A percentile compares a stretch with the other conserved stretches of the same genome.
These are phyloP conservation scores for Sesamia nonagrioides DNA, from an alignment of 1,140 invertebrate species.

Conservation along the genomic window DNA sequence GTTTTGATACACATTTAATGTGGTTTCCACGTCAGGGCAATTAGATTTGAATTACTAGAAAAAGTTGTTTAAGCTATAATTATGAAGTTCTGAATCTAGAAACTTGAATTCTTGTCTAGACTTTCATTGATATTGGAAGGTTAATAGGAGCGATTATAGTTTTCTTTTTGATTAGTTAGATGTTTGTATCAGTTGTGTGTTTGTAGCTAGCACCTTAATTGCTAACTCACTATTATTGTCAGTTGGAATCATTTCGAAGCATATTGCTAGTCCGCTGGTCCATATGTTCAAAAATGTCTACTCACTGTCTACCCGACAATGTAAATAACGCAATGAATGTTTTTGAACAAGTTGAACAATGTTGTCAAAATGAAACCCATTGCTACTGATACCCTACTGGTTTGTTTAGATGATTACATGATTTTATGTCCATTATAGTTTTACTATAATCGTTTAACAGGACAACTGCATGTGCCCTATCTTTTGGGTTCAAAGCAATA, in stretches of 20 bases:
- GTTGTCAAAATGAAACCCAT: too few relatives aligned
- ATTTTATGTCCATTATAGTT: neutral
- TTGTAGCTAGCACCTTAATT: too few relatives aligned
- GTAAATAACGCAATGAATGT: too few relatives aligned
- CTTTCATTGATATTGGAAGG: neutral
- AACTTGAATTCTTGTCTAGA: neutral
- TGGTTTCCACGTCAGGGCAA: conserved; percentile 14
- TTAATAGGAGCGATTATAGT: conserved; percentile 6
- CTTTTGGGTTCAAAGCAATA: neutral
- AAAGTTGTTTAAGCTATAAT: neutral
- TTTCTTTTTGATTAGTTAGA: conserved; percentile 6
- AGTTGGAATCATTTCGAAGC: too few relatives aligned
- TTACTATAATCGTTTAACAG: neutral
- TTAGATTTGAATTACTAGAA: conserved; percentile 11
- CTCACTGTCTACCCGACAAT: too few relatives aligned
- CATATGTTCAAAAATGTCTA: too few relatives aligned
- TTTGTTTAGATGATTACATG: neutral
- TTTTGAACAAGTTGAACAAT: too few relatives aligned
- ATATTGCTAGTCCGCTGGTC: too few relatives aligned
- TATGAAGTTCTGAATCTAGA: neutral
- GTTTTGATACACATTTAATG: conserved; percentile 15
- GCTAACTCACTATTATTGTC: too few relatives aligned
- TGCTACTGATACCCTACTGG: too few relatives aligned
- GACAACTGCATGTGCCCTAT: neutral
- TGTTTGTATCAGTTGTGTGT: neutral